Evolutionary conservation across 2,888 invertebrate genomes (phyloP).

Genomic region (Netelia virgata): DNA sequence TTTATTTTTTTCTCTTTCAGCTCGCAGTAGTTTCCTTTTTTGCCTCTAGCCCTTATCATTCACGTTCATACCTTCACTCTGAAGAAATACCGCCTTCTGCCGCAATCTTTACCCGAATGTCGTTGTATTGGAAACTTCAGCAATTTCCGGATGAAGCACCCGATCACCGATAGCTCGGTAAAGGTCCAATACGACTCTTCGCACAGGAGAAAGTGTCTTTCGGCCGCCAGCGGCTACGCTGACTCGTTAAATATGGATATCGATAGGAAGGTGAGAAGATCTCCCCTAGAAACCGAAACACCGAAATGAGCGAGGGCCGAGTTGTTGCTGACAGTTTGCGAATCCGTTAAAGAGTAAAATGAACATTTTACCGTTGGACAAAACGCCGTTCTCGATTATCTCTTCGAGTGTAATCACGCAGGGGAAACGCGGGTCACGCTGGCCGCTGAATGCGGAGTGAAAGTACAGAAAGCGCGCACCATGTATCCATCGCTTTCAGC

Average conservation of each 20-base stretch:
- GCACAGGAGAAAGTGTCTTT: slow-evolving; percentile 56
- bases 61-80: not conserved
- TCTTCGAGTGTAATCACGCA: slow-evolving; percentile 81
- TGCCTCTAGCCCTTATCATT: slow-evolving; percentile 36
- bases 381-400: slow-evolving; percentile 83
- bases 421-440: slow-evolving; percentile 71
- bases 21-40: slow-evolving; percentile 42
- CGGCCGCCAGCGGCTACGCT: slow-evolving; percentile 75
- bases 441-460: slow-evolving; percentile 51
- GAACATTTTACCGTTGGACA: slow-evolving; percentile 58
- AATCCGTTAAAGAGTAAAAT: slow-evolving; percentile 41
- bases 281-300: slow-evolving; percentile 33
- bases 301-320: slow-evolving; percentile 26
- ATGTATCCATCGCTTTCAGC: slow-evolving; percentile 67
- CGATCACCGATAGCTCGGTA: slow-evolving; percentile 28
- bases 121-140: slow-evolving; percentile 77
- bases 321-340: slow-evolving; percentile 35
- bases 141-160: slow-evolving; percentile 79
- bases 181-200: slow-evolving; percentile 68
- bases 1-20: slow-evolving; percentile 9
- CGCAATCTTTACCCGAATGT: slow-evolving; percentile 7
- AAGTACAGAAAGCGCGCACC: slow-evolving; percentile 44
- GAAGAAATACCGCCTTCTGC: not conserved
- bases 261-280: slow-evolving; percentile 46
- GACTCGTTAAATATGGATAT: slow-evolving; percentile 82